These are phyloP conservation scores for Lota lota DNA, from an alignment of 2,113 vertebrate species.

Conservation along the genomic window DNA sequence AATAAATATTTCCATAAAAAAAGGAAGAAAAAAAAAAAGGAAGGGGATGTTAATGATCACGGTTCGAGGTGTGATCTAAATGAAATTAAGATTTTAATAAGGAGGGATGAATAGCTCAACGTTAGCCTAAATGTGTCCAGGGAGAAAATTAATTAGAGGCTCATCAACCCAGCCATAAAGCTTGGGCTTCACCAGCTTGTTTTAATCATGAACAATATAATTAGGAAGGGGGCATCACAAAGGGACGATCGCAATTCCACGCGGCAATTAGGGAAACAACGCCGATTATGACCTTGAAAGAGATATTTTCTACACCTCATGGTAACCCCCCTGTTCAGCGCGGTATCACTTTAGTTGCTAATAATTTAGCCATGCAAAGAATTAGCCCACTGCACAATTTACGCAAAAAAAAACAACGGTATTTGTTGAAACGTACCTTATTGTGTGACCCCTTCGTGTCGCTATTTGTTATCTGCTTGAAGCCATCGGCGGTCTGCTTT, in stretches of 20 bases:
- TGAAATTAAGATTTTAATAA: slow-evolving; percentile 1
- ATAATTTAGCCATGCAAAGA: too few species aligned
- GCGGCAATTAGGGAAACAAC: slow-evolving; percentile 23
- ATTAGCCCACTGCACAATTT: too few species aligned
- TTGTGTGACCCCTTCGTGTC: too few species aligned
- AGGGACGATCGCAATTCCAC: slow-evolving; percentile 19
- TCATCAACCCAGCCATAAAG: slow-evolving; percentile 33
- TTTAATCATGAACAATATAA: slow-evolving; percentile 43
- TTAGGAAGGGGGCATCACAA: slow-evolving; percentile 26
- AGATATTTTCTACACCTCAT: neutral
- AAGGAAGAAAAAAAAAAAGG: too few species aligned
- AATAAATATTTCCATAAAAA: too few species aligned
- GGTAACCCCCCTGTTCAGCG: too few species aligned
- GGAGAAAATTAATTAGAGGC: slow-evolving; percentile 49
- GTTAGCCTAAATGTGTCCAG: slow-evolving; percentile 16
- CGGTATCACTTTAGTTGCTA: too few species aligned
- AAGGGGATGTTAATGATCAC: too few species aligned
- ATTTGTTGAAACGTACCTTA: too few species aligned
- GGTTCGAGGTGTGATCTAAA: slow-evolving; percentile 8
- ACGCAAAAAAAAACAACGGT: too few species aligned
- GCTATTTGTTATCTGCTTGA: too few species aligned
- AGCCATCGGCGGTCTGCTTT: too few species aligned
- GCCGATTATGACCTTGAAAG: slow-evolving; percentile 14
- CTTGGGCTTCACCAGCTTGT: slow-evolving; percentile 35
- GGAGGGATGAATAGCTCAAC: slow-evolving; percentile 7